Conservation (phyloP, 2,113 vertebrate species). For the Gallinago undulata region DNA sequence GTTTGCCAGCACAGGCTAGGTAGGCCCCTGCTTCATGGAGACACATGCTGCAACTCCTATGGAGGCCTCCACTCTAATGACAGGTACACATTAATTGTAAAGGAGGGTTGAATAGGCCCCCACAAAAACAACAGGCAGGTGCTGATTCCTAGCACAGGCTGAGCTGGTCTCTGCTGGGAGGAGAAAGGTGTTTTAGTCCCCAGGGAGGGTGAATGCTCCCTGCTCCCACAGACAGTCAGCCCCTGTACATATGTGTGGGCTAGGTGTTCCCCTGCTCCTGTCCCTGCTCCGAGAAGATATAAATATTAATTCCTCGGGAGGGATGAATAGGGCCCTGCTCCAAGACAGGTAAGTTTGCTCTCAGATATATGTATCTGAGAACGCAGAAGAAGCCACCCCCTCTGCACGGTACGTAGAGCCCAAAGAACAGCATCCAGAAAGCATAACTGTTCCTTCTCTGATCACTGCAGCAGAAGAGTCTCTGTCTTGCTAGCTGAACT, state of each 20-base stretch:
- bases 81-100: not conserved
- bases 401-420: not conserved
- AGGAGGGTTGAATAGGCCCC: not conserved
- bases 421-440: not conserved
- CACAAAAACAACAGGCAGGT: not conserved
- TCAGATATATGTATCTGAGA: not conserved
- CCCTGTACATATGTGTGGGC: rapidly evolving
- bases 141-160: not conserved
- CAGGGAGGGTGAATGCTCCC: not conserved
- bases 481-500: not conserved
- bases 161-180: not conserved
- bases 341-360: not conserved
- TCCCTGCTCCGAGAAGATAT: not conserved
- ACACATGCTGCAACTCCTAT: not conserved
- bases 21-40: not conserved
- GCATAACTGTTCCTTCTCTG: not conserved
- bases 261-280: not conserved
- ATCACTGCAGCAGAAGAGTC: not conserved
- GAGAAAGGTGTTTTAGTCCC: not conserved
- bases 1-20: not conserved
- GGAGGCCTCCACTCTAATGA: not conserved
- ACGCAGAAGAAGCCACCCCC: not conserved
- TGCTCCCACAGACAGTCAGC: not conserved
- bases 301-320: not conserved
- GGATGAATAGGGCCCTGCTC: not conserved